These are phyloP conservation scores for Drosophila chauvacae DNA, from an alignment of 1,140 invertebrate species.

Conservation along the genomic window DNA sequence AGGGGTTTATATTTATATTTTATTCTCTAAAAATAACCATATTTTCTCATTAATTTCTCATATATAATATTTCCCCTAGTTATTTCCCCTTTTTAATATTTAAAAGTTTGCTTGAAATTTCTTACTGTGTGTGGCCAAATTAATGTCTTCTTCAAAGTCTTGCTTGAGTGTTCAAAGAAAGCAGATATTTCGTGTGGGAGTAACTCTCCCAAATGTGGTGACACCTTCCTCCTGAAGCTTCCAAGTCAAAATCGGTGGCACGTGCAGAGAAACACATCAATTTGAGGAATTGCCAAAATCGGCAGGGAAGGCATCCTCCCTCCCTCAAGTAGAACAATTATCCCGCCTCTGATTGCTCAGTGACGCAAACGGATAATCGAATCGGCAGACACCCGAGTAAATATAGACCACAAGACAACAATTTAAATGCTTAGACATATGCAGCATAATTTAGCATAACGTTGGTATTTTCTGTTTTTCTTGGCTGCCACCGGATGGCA, in stretches of 20 bases:
- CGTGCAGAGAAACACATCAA: constrained; percentile 32
- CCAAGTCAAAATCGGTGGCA: constrained; percentile 20
- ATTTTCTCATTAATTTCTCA: no score
- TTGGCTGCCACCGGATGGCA: constrained; percentile 51
- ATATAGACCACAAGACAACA: constrained; percentile 28
- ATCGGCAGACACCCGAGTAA: constrained; percentile 17
- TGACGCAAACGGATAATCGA: constrained; percentile 45
- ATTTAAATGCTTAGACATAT: constrained; percentile 31
- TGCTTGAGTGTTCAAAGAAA: not conserved
- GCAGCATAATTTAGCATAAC: constrained; percentile 42
- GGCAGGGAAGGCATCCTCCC: not conserved
- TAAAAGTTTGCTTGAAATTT: not conserved
- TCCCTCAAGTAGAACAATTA: constrained; percentile 21
- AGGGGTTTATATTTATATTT: no score
- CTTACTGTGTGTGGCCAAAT: not conserved
- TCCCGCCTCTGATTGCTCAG: constrained; percentile 30
- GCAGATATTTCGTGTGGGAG: not conserved
- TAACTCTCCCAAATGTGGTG: not conserved
- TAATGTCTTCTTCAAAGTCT: not conserved
- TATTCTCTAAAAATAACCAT: no score
- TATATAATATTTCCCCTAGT: not conserved
- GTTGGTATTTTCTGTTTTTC: constrained; percentile 33
- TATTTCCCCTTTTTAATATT: not conserved
- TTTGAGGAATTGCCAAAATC: constrained; percentile 31
- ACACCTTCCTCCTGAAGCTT: not conserved